Percentiles rank a stretch among this genome's conserved stretches.
Evolutionary conservation across 2,797 vertebrate genomes (phyloP).

Genomic region (Neosilurus hyrtlii): DNA sequence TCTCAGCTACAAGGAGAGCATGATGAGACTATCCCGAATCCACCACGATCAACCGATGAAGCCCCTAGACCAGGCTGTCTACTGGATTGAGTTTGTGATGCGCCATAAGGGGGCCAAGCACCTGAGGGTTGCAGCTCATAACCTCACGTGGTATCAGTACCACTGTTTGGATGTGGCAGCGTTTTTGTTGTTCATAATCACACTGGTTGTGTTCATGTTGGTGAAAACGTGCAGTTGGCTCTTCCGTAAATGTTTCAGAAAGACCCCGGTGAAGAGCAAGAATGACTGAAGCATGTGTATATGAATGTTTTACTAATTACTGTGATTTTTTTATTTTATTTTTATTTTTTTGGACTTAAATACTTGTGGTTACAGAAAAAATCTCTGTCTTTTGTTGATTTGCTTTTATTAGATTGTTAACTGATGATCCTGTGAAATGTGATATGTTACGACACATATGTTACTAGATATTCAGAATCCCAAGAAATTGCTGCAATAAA

Average conservation of each 20-base stretch:
- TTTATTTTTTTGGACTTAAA: background rate
- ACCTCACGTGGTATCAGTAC: conserved; percentile 72
- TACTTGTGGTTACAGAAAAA: background rate
- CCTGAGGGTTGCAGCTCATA: conserved; percentile 63
- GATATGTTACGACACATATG: too few relatives aligned
- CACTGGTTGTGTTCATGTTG: conserved; percentile 50
- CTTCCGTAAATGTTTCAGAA: conserved; percentile 52
- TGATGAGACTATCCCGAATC: conserved; percentile 65
- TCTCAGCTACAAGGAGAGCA: conserved; percentile 71
- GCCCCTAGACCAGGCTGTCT: conserved; percentile 67
- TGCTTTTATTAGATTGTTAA: too few relatives aligned
- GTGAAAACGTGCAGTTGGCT: conserved; percentile 60
- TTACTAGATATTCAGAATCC: too few relatives aligned
- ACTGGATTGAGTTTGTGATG: conserved; percentile 77
- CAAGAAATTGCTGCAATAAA: too few relatives aligned
- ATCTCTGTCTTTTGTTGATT: background rate
- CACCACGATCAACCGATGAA: conserved; percentile 71
- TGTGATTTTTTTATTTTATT: background rate
- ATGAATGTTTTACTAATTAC: background rate
- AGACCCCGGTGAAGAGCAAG: conserved; percentile 52
- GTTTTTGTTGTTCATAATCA: conserved; percentile 59
- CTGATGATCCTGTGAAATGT: too few relatives aligned
- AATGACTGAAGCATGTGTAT: conserved; percentile 49
- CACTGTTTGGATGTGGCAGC: conserved; percentile 68
- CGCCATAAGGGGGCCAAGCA: conserved; percentile 71